Percentiles rank a stretch among this genome's conserved stretches.
Conservation (phyloP, 2,888 invertebrate genomes). For the Aspidiotus destructor region DNA sequence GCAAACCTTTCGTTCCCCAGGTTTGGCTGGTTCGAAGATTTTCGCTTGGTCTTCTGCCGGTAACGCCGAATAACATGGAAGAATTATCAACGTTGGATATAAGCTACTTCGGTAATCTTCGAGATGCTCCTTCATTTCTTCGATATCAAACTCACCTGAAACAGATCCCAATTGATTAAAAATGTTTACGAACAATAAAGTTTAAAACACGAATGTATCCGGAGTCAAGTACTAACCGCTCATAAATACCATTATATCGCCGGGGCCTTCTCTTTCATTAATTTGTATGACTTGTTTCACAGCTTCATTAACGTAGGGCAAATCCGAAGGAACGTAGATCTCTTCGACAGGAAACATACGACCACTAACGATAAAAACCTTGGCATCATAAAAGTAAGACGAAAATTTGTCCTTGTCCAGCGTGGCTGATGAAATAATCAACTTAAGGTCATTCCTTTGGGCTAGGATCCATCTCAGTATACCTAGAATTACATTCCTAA, state of each 20-base stretch:
- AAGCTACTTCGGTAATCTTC: background rate
- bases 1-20: slow-evolving; percentile 8
- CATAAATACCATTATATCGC: slow-evolving; percentile 25
- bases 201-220: no score
- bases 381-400: slow-evolving; percentile 10
- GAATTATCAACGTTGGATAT: background rate
- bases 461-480: slow-evolving; percentile 1
- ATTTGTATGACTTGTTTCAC: background rate
- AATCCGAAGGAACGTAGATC: background rate
- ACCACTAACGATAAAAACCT: slow-evolving; percentile 8
- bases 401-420: slow-evolving; percentile 16
- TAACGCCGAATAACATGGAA: slow-evolving; percentile 16
- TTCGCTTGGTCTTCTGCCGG: slow-evolving; percentile 18
- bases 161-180: background rate
- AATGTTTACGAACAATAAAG: no score
- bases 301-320: slow-evolving; percentile 1
- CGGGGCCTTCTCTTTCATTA: slow-evolving; percentile 13
- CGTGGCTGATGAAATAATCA: slow-evolving; percentile 24
- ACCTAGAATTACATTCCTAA: background rate
- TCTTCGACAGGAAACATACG: slow-evolving; percentile 26
- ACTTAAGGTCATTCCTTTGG: slow-evolving; percentile 15
- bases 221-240: background rate
- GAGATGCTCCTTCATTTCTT: slow-evolving; percentile 7
- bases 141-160: slow-evolving; percentile 22
- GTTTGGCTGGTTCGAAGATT: slow-evolving; percentile 20